Evolutionary conservation across 1,140 invertebrate species (phyloP), one percentile per base, ranked within the genome.

Genomic region (Acromyrmex heyeri): DNA sequence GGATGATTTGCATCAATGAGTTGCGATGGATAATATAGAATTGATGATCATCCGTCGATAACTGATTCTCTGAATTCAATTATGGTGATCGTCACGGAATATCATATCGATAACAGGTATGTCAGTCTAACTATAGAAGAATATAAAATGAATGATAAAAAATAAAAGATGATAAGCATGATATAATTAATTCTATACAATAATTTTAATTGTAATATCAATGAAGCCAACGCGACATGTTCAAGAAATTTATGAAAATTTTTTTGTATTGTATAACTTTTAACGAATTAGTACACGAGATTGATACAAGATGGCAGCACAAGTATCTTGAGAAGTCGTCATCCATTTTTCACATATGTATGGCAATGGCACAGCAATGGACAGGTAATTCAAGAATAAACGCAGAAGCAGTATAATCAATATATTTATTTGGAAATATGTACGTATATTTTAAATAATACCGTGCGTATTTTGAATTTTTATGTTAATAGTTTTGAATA

Each of bases 281-380:
- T 0, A 57, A n/a, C 16, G 2, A 4, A 57, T 57, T 57, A 38
- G 7, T 75, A 21, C 38, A 24, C 12, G 7, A 30, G 38, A n/a
- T 21, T 76, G 59, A 64, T 6, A 65, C 10, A 4, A 79, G 77
- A 79, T 79, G 30, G 77, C 77, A 79, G 76, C 61, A 30, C n/a
- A 16, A 53, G n/a, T 53, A 78, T n/a, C 44, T 76, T 38, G 10
- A 38, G 34, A 38, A 7, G 24, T 24, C 24, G 34, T 48, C 48
- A 14, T 48, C 12, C 10, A 48, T 50, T 55, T 62, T 62, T 12
- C 24, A 7, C 5, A 24, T 62, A 62, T 14, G 24, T 7, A 62
- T 14, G 24, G 59, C 12, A 62, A 5, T 14, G 24, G 59, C 24
- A 61, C n/a, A 57, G 38, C 10, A 10, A 44, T 10, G 8, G 2